Percentiles rank a stretch among this genome's conserved stretches.
Evolutionary conservation across 2,113 vertebrate genomes (phyloP).

Genomic region (Pan troglodytes): NHGRI_mPanTro3-v2.1_pri NC_072403.2:180218001-180218500

Average conservation of each 20-base stretch:
- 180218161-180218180: rapidly evolving
- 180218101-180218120: rapidly evolving
- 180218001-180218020: neutral
- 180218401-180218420: rapidly evolving
- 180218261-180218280: rapidly evolving
- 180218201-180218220: rapidly evolving
- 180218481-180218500: neutral
- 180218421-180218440: neutral
- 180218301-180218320: rapidly evolving
- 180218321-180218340: rapidly evolving
- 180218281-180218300: rapidly evolving
- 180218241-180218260: rapidly evolving
- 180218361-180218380: rapidly evolving
- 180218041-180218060: neutral
- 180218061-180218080: neutral
- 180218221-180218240: rapidly evolving
- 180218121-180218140: neutral
- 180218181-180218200: too few relatives aligned
- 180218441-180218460: neutral
- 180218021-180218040: neutral
- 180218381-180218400: rapidly evolving
- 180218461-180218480: neutral
- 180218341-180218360: rapidly evolving
- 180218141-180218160: rapidly evolving
- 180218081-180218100: rapidly evolving